Base-by-base conservation (phyloP, 2,113 vertebrate species). In the Porphyrio hochstetteri region DNA sequence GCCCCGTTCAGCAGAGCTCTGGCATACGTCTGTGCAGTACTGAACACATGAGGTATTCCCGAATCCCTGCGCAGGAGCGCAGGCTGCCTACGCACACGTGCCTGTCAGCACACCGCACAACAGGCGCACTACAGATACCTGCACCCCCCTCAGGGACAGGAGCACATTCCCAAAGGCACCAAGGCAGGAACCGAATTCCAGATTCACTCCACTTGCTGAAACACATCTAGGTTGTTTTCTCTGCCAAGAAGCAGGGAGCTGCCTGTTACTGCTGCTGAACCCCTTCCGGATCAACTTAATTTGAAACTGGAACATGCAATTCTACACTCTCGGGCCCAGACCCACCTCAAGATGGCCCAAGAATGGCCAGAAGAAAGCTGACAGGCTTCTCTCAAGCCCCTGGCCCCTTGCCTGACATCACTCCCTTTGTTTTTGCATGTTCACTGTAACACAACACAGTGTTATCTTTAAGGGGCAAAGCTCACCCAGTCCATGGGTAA, bases 41-140 rank as follows among this genome's bases (percentile, higher is more conserved):
- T 7, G 25, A 48, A 65, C 44, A 27, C 0, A 0, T 13, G 48
- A 46, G 35, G 35, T 14, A 13, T 3, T 79, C 67, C 76, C 2
- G 10, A 68, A 16, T 29, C 8, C 1, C 52, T 35, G 65, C 4
- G 1, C 2, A 18, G 1, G 0, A 24, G 5, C 5, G 4, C 36
- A 3, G 52, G 6, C 65, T 16, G 76, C 55, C 59, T 8, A 14
- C 10, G 15, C 31, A 4, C 19, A 2, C 0, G 55, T 1, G 56
- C 71, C 38, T 33, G 35, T 15, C 31, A 42, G 65, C 67, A 13
- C 5, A 0, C 12, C 13, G 13, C 17, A 11, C 27, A 4, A 5
- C 16, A 7, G 1, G 9, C 4, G 2, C 42, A 6, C 59, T 59
- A 3, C 0, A 24, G 36, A 3, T 36, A 44, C 1, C 24, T 24